Base-by-base conservation (phyloP, 1,140 invertebrate species). In the Drosophila repletoides region DNA sequence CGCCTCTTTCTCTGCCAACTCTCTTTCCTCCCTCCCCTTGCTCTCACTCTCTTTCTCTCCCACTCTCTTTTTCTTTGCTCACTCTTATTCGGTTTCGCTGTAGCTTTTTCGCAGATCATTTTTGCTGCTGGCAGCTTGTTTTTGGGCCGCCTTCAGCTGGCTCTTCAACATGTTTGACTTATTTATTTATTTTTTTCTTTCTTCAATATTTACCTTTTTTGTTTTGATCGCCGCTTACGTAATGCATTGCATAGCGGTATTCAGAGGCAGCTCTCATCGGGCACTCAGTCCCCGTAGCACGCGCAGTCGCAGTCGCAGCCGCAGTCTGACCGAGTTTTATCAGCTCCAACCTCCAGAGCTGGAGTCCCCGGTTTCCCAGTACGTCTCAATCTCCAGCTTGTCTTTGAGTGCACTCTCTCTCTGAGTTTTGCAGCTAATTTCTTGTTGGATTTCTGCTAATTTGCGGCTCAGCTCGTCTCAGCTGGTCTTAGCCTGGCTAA, bases 141-240 rank as follows among this genome's bases (percentile, higher is more conserved):
- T 58, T 40, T 64, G 28, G 22, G 51, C 53, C 22, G 61, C 43
- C 29, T 59, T 46, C 22, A 46, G 49, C 52, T 73, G 51, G 49
- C 52, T 73, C 83, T 72, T 86, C 59, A 56, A 68, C 79, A 38
- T 53, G 29, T 74, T 80, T 75, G 61, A 74, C 72, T 71, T 71
- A 74, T 74, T 74, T 69, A 69, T 55, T 73, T 67, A 45, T 61
- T 31, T 49, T 45, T 33, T 71, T 75, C 66, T 65, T 70, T 68
- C 63, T 51, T 69, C 80, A 86, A 86, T 86, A 86, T 86, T 86
- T 86, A 86, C 80, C 80, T 86, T 86, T 86, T 86, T 86, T 86
- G 80, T 86, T 86, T 86, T 86, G 80, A 76, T 86, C 81, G 40
- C 36, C 24, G 60, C 75, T 86, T 86, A 86, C 76, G 72, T 86